Conservation (phyloP, 2,797 vertebrate genomes). For the Aplochiton taeniatus region DNA sequence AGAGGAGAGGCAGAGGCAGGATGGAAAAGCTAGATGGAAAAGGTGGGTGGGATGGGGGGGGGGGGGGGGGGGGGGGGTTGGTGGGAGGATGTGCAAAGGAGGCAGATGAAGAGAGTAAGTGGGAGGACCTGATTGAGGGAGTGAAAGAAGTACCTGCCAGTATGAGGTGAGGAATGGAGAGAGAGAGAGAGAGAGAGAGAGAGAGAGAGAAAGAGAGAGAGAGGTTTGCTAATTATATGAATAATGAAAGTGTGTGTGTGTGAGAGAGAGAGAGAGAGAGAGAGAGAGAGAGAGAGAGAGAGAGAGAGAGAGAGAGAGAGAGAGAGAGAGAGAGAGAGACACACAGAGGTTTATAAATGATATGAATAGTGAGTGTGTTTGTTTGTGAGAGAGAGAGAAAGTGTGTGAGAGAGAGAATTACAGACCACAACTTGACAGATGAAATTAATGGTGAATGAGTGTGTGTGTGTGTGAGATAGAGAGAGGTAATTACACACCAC, state of each 20-base stretch:
- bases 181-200: background rate
- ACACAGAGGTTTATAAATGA: no score
- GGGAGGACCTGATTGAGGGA: background rate
- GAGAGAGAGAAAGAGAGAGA: background rate
- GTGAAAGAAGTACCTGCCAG: background rate
- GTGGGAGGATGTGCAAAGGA: no score
- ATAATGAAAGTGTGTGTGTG: no score
- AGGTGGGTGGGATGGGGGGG: background rate
- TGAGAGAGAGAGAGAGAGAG: background rate
- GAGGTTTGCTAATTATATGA: no score
- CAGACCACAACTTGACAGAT: no score
- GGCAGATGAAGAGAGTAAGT: no score
- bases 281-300: background rate
- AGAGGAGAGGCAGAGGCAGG: background rate
- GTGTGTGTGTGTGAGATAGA: constrained; percentile 10
- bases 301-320: background rate
- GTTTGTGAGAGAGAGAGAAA: background rate
- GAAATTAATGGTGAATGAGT: background rate
- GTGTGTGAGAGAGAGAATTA: background rate
- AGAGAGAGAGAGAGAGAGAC: no score
- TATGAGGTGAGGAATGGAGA: background rate
- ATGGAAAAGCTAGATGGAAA: background rate
- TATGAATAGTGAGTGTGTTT: no score
- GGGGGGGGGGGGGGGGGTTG: background rate
- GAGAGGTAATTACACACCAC: background rate